phyloP scores from a whole-genome alignment of 2,888 invertebrate species.

The Agrochola lota region DNA sequence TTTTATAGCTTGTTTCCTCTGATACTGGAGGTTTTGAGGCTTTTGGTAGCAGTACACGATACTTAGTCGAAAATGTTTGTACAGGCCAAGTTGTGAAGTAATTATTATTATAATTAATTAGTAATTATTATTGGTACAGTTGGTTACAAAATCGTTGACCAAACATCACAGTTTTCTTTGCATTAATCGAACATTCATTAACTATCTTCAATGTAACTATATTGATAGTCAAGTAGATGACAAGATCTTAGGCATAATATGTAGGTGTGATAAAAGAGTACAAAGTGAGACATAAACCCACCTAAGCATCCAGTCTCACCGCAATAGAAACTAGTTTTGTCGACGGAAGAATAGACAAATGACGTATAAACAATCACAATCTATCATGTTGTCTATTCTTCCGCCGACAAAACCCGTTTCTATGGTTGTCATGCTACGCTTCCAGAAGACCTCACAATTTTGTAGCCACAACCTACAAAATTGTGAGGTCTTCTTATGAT shows the following conservation, averaged over 20 bases:
- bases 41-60: slow-evolving; percentile 36
- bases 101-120: too few species aligned
- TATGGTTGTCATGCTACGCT: too few species aligned
- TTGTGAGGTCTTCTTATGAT: background rate
- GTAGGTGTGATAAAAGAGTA: background rate
- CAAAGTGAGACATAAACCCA: background rate
- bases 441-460: background rate
- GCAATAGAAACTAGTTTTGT: too few species aligned
- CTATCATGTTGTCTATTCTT: too few species aligned
- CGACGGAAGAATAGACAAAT: too few species aligned
- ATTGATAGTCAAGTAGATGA: background rate
- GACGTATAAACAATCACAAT: too few species aligned
- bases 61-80: slow-evolving; percentile 66
- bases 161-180: background rate
- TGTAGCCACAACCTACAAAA: background rate
- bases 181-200: background rate
- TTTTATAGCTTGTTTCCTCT: slow-evolving; percentile 64
- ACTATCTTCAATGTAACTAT: background rate
- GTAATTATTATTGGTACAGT: too few species aligned
- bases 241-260: background rate
- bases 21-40: slow-evolving; percentile 43
- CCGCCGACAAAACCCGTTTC: too few species aligned
- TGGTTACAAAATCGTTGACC: background rate
- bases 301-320: background rate
- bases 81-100: slow-evolving; percentile 43